phyloP scores from a whole-genome alignment of 2,113 vertebrate species.

The Agapornis roseicollis region DNA sequence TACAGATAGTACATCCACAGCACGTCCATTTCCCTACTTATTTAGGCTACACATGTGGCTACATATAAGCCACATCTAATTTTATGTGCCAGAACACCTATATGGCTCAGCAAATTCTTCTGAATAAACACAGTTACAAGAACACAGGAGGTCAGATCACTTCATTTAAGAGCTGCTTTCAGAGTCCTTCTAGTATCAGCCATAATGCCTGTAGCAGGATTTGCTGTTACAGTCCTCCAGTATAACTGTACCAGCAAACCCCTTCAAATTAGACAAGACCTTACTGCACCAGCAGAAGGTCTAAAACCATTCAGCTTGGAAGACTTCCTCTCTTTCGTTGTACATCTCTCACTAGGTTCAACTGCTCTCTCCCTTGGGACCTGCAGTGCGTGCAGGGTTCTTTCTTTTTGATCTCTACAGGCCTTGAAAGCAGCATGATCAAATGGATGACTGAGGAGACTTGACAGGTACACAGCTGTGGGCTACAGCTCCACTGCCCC shows the following conservation, averaged over 20 bases:
- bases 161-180: neutral
- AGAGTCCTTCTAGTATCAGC: neutral
- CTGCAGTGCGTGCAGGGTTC: neutral
- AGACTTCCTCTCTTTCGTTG: neutral
- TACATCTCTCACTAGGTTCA: neutral
- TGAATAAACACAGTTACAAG: neutral
- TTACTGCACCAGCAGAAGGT: neutral
- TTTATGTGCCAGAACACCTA: neutral
- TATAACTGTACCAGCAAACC: neutral
- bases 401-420: neutral
- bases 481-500: constrained; percentile 19
- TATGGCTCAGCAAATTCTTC: neutral
- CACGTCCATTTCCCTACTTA: neutral
- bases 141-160: neutral
- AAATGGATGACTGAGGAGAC: constrained; percentile 17
- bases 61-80: neutral
- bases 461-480: constrained; percentile 24
- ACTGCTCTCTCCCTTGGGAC: neutral
- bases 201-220: neutral
- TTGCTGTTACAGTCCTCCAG: neutral
- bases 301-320: neutral
- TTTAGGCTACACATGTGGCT: too few relatives aligned
- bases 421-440: constrained; percentile 31
- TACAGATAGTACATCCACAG: neutral
- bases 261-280: neutral